Evolutionary conservation across 1,140 invertebrate genomes (phyloP).

Genomic region (Psilanteris sp.): DNA sequence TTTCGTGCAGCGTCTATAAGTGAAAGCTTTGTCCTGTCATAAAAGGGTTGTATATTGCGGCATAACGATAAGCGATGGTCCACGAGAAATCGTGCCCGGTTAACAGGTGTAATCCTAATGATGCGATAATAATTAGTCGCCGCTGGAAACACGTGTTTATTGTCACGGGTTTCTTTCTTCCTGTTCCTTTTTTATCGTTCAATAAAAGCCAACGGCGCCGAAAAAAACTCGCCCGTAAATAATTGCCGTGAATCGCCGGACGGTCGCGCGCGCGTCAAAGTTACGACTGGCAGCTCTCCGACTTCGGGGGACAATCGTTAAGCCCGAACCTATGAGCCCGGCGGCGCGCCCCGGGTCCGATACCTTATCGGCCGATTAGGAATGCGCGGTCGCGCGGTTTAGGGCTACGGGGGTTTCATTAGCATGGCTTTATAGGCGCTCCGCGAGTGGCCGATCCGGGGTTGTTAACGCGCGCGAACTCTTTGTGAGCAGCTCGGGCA

Average conservation of each 20-base stretch:
- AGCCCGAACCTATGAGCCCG: too few species aligned
- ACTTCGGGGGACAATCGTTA: too few species aligned
- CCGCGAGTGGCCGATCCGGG: conserved; percentile 20
- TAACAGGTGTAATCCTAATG: conserved; percentile 46
- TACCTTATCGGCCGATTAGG: conserved; percentile 38
- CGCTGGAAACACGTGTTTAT: conserved; percentile 55
- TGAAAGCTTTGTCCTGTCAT: too few species aligned
- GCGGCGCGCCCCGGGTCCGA: too few species aligned
- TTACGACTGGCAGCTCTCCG: conserved; percentile 36
- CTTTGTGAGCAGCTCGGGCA: conserved; percentile 61
- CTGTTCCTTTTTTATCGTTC: conserved; percentile 54
- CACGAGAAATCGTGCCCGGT: conserved; percentile 21
- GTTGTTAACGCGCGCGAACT: conserved; percentile 52
- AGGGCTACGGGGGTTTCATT: conserved; percentile 53
- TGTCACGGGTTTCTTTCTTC: too few species aligned
- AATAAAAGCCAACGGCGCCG: conserved; percentile 47
- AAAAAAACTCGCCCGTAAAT: conserved; percentile 65
- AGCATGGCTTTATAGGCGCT: conserved; percentile 62
- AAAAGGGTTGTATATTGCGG: conserved; percentile 70
- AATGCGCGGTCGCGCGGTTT: conserved; percentile 22
- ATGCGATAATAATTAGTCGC: conserved; percentile 70
- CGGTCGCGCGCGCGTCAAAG: conserved; percentile 49
- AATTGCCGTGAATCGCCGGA: conserved; percentile 53
- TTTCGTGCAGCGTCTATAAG: too few species aligned
- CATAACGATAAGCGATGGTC: conserved; percentile 48